Evolutionary conservation across 1,140 invertebrate species (phyloP).

Genomic region (Atta colombica): DNA sequence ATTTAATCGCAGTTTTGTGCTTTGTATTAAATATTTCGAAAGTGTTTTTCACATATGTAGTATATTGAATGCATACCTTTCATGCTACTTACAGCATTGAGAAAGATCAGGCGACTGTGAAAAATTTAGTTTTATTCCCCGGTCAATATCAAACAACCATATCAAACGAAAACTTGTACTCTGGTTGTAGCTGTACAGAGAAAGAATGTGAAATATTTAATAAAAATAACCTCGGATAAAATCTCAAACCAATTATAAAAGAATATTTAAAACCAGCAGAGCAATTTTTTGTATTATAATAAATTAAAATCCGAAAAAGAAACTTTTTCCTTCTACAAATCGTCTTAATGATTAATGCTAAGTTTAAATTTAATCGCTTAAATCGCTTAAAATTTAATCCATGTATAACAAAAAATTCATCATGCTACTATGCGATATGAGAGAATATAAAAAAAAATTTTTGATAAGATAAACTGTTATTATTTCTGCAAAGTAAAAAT

Average conservation of each 20-base stretch:
- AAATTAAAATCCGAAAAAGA: constrained; percentile 21
- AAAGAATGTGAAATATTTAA: constrained; percentile 21
- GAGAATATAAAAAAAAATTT: background rate
- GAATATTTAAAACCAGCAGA: background rate
- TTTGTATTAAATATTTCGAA: constrained; percentile 35
- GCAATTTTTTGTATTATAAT: background rate
- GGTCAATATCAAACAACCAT: constrained; percentile 32
- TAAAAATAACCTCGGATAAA: constrained; percentile 15
- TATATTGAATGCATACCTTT: background rate
- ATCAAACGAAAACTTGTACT: constrained; percentile 39
- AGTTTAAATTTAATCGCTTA: background rate
- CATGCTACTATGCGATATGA: background rate
- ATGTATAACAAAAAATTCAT: background rate
- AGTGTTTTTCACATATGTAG: background rate
- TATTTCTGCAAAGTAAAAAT: background rate
- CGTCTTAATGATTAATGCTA: background rate
- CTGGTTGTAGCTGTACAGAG: background rate
- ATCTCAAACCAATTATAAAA: constrained; percentile 8
- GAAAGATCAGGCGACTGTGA: constrained; percentile 4
- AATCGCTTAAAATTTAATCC: background rate
- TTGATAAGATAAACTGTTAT: background rate
- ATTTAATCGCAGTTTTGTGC: constrained; percentile 18
- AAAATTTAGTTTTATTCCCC: constrained; percentile 48
- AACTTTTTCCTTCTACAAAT: background rate
- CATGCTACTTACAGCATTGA: background rate